Conservation (phyloP, 1,140 invertebrate species). For the Drosophila cardini region DNA sequence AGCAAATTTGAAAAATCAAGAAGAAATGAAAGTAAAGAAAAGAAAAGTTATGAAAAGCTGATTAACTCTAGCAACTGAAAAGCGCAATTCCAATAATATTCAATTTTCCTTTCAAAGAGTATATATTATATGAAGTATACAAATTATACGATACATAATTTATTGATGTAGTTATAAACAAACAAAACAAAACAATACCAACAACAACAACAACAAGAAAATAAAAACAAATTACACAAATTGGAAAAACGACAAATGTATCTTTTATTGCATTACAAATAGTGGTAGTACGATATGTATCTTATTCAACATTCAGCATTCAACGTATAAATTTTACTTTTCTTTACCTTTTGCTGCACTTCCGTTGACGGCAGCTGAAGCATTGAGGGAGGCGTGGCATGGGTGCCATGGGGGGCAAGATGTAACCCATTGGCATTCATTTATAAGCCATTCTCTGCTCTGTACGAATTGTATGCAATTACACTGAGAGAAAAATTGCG, state of each 20-base stretch:
- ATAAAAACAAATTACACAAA: constrained; percentile 75
- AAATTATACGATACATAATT: constrained; percentile 78
- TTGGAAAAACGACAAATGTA: constrained; percentile 68
- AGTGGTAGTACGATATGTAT: constrained; percentile 9
- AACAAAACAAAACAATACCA: constrained; percentile 34
- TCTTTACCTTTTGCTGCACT: constrained; percentile 14
- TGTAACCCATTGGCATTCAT: constrained; percentile 39
- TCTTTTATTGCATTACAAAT: constrained; percentile 34
- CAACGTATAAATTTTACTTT: constrained; percentile 33
- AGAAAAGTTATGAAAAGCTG: background rate
- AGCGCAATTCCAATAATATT: constrained; percentile 50
- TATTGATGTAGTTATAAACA: constrained; percentile 83
- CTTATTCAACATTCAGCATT: constrained; percentile 30
- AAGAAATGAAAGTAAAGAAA: constrained; percentile 3
- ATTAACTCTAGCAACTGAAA: background rate
- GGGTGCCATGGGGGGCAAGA: background rate
- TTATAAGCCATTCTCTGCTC: constrained; percentile 38
- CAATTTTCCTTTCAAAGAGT: constrained; percentile 74
- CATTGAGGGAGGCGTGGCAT: no score
- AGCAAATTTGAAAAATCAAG: background rate
- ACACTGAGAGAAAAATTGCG: constrained; percentile 37
- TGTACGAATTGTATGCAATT: constrained; percentile 45
- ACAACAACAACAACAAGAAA: constrained; percentile 40
- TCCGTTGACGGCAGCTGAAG: background rate
- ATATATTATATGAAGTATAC: constrained; percentile 71